Evolutionary conservation across 2,888 invertebrate genomes (phyloP).

Genomic region (Cheilosia vernalis): DNA sequence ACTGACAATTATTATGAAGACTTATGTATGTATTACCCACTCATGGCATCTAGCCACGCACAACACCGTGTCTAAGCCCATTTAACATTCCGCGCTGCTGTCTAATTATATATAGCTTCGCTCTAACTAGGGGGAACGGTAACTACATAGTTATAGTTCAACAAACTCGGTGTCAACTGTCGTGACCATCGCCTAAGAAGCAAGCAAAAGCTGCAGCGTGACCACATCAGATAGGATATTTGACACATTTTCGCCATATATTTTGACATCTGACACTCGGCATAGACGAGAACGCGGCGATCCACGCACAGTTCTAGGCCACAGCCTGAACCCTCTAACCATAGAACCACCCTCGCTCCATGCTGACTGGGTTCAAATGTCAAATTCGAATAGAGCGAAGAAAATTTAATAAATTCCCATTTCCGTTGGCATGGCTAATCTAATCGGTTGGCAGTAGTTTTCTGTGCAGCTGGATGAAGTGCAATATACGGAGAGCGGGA

Average conservation of each 20-base stretch:
- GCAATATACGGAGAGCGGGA: not conserved
- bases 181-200: slow-evolving; percentile 28
- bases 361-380: slow-evolving; percentile 20
- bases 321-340: not conserved
- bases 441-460: slow-evolving; percentile 46
- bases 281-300: slow-evolving; percentile 63
- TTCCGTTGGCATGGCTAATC: slow-evolving; percentile 43
- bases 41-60: slow-evolving; percentile 48
- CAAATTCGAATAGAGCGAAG: slow-evolving; percentile 31
- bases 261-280: slow-evolving; percentile 83
- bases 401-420: slow-evolving; percentile 68
- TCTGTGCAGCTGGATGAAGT: slow-evolving; percentile 40
- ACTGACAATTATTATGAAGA: slow-evolving; percentile 27
- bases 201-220: slow-evolving; percentile 78
- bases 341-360: not conserved
- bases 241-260: slow-evolving; percentile 84
- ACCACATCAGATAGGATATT: slow-evolving; percentile 83
- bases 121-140: not conserved
- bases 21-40: slow-evolving; percentile 42
- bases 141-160: slow-evolving; percentile 21
- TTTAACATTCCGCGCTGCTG: slow-evolving; percentile 42
- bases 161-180: slow-evolving; percentile 31
- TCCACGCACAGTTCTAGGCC: slow-evolving; percentile 26
- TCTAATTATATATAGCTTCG: slow-evolving; percentile 32
- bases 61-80: slow-evolving; percentile 24